Base-by-base conservation (phyloP, 2,888 invertebrate genomes). In the Lottia gigantea region DNA sequence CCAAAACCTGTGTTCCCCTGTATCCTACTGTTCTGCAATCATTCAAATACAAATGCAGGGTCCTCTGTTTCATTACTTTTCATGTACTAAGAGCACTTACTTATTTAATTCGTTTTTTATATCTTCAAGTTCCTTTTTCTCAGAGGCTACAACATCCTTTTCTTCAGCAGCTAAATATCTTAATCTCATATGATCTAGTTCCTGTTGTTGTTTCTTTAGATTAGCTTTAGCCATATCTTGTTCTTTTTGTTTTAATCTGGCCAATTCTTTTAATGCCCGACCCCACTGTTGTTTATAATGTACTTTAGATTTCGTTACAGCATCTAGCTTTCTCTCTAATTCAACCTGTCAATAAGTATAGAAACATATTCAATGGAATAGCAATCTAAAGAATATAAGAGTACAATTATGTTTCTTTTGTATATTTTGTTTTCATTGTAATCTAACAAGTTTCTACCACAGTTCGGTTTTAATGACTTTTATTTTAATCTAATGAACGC, bases 271-370 rank as follows among this genome's bases (percentile, higher is more conserved):
- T 62, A 89, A 78, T 0, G 88, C 88, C 62, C 86, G 78, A 0
- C 87, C 87, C 88, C 88, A 89, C 78, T 89, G 89, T 74, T 89
- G 88, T 76, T 90, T 90, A 79, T 89, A 90, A 76, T 88, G 89
- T 12, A 86, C 78, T 78, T 89, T 89, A 4, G 89, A 88, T 74
- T 88, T 87, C 4, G 83, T 79, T 25, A 85, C 82, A 12, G 86
- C 81, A 65, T 89, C 89, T 19, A 89, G 74, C 72, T 88, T 88
- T 19, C 88, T 76, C 76, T 89, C 88, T 71, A 89, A 71, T 72
- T 89, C 89, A 66, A 85, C 85, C 88, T 87, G 73, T 15, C n/a
- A 55, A 40, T 46, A 46, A 31, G 49, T 46, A 25, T 19, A 64
- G 15, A 15, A 46, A 8, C 16, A 45, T 46, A 7, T 63, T 61